These are phyloP conservation scores for Eupithecia subfuscata DNA, from an alignment of 2,888 invertebrate genomes.

Conservation along the genomic window DNA sequence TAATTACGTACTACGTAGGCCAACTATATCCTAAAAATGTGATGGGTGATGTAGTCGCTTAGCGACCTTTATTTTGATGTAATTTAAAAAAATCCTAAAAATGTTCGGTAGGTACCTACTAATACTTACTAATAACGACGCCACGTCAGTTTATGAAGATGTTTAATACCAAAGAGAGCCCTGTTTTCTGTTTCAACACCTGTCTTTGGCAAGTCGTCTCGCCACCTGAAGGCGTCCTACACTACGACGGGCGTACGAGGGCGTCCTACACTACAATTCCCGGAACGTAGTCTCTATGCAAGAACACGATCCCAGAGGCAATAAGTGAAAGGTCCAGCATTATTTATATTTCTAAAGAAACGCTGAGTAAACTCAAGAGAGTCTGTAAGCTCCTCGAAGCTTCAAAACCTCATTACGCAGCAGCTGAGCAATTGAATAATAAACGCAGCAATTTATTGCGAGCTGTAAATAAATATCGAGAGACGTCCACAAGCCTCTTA, in stretches of 20 bases:
- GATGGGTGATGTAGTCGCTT: no score
- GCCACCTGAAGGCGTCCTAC: neutral
- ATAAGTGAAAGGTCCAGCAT: neutral
- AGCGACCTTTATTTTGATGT: no score
- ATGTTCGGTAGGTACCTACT: no score
- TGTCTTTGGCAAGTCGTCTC: neutral
- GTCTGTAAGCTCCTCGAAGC: slow-evolving; percentile 48
- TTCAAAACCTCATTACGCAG: slow-evolving; percentile 53
- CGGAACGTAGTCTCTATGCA: neutral
- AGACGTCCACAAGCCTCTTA: slow-evolving; percentile 76
- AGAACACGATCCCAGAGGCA: neutral
- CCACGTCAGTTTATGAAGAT: no score
- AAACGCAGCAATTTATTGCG: slow-evolving; percentile 66
- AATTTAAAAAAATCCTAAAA: no score
- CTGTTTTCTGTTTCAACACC: neutral
- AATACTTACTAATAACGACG: no score
- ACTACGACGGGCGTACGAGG: no score
- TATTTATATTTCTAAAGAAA: neutral
- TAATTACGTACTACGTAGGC: no score
- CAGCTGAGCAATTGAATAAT: slow-evolving; percentile 67
- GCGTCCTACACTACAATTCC: neutral
- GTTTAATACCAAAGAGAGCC: no score
- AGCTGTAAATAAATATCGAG: slow-evolving; percentile 75
- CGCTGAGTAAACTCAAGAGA: slow-evolving; percentile 9
- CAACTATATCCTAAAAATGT: no score